Evolutionary conservation across 2,113 vertebrate species (phyloP).

Genomic region (Orcinus orca): DNA sequence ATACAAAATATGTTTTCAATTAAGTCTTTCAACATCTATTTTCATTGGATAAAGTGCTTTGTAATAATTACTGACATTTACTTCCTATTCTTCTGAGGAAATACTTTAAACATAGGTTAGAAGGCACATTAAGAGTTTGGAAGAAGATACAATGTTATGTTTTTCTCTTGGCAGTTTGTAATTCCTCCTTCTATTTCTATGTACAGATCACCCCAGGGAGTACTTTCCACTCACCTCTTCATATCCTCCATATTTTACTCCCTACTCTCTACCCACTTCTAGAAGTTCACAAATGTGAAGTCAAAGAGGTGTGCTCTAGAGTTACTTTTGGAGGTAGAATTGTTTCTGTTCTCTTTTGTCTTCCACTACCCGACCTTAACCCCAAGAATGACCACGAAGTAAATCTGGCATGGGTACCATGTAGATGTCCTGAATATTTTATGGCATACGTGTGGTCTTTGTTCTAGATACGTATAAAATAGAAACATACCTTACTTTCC

Average conservation of each 20-base stretch:
- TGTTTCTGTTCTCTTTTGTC: neutral
- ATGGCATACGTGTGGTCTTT: neutral
- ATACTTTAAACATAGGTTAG: neutral
- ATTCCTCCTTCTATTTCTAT: neutral
- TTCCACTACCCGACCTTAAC: neutral
- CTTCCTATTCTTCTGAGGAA: constrained; percentile 30
- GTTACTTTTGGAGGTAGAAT: neutral
- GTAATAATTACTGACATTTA: constrained; percentile 36
- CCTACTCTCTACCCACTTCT: neutral
- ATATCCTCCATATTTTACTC: neutral
- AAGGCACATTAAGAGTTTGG: neutral
- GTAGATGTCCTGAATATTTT: neutral
- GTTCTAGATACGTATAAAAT: neutral
- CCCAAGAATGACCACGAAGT: neutral
- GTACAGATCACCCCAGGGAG: neutral
- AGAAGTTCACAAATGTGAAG: neutral
- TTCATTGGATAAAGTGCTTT: constrained; percentile 35
- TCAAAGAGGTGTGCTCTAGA: neutral
- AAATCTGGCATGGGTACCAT: neutral
- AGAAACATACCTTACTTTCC: neutral
- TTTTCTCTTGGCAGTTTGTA: neutral
- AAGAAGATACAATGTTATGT: neutral
- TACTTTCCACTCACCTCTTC: neutral
- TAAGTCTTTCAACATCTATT: constrained; percentile 29
- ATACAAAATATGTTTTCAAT: constrained; percentile 34